Percentiles rank a stretch among this genome's conserved stretches.
phyloP scores from a whole-genome alignment of 2,888 invertebrate species.

The Caenorhabditis sp. region DNA sequence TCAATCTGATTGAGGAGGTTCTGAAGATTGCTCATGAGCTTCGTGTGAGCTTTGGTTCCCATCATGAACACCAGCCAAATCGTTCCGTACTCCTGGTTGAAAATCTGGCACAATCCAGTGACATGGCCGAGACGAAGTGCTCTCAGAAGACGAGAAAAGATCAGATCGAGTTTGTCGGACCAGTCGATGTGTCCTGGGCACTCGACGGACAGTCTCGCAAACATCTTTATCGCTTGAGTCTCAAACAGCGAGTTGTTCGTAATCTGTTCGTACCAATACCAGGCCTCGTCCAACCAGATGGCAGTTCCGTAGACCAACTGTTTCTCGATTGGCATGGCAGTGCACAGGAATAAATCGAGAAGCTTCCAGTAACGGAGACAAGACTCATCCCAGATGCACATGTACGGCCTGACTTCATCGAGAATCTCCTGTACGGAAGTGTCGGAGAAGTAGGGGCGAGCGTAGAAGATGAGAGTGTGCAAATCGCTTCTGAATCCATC shows the following conservation, averaged over 20 bases:
- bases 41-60: slow-evolving; percentile 71
- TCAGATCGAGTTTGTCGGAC: slow-evolving; percentile 90
- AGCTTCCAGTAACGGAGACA: slow-evolving; percentile 86
- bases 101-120: slow-evolving; percentile 86
- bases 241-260: slow-evolving; percentile 84
- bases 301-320: slow-evolving; percentile 83
- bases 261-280: slow-evolving; percentile 84
- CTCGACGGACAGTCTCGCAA: slow-evolving; percentile 85
- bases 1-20: slow-evolving; percentile 91
- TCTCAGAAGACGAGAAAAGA: slow-evolving; percentile 83
- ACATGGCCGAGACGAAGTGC: slow-evolving; percentile 69
- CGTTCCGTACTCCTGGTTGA: slow-evolving; percentile 67
- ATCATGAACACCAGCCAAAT: slow-evolving; percentile 76
- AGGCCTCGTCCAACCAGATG: slow-evolving; percentile 85
- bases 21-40: slow-evolving; percentile 85
- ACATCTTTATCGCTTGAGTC: slow-evolving; percentile 86
- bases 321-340: slow-evolving; percentile 42
- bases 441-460: slow-evolving; percentile 87
- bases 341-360: slow-evolving; percentile 90
- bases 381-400: slow-evolving; percentile 88
- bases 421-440: slow-evolving; percentile 91
- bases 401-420: slow-evolving; percentile 88
- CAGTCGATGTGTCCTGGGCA: slow-evolving; percentile 88
- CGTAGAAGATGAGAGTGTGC: slow-evolving; percentile 79
- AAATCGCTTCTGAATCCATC: slow-evolving; percentile 83